Evolutionary conservation across 2,888 invertebrate genomes (phyloP), one percentile per base, ranked within the genome.

Genomic region (Platycheirus rosarum): DNA sequence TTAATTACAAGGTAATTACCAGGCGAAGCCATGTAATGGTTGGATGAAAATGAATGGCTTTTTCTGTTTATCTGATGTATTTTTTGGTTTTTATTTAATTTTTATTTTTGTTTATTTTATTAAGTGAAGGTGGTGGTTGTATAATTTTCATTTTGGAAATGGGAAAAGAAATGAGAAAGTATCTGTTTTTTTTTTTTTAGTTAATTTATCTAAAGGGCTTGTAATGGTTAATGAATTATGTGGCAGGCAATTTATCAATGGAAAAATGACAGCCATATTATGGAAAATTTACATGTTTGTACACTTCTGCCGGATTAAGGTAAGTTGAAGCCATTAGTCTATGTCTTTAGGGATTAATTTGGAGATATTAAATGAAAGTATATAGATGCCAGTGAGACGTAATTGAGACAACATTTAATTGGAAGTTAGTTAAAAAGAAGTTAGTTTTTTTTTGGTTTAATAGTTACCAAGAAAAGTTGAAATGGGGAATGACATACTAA

Each of bases 1-100:
- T 71, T 65, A 82, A 82, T 77, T 77, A 71, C 80, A 77, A 77
- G 48, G 66, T 66, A 82, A 82, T 82, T 76, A 69, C 76, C 26
- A 46, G 9, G 9, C 40, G 53, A 62, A 65, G 42, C 14, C 65
- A 46, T 65, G 63, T 49, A 46, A 60, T 29, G 29, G 16, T 73
- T 48, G n/a, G 63, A 51, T 62, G 32, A 20, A 46, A 53, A 75
- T 60, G 49, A 70, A 80, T 75, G 37, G 75, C 14, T 51, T 49
- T 65, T 69, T 23, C n/a, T 42, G 40, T 70, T 60, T 70, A 70
- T 32, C 55, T 8, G 46, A 20, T 53, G 60, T 46, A 14, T 16
- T 5, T 20, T 57, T 26, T n/a, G n/a, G n/a, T n/a, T 29, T 32
- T 32, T 9, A 29, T 42, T 60, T 44, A 14, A 18, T 8, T 20